Percentiles rank a stretch among this genome's conserved stretches.
Conservation (phyloP, 2,797 vertebrate species). For the Dicrostonyx torquatus region DNA sequence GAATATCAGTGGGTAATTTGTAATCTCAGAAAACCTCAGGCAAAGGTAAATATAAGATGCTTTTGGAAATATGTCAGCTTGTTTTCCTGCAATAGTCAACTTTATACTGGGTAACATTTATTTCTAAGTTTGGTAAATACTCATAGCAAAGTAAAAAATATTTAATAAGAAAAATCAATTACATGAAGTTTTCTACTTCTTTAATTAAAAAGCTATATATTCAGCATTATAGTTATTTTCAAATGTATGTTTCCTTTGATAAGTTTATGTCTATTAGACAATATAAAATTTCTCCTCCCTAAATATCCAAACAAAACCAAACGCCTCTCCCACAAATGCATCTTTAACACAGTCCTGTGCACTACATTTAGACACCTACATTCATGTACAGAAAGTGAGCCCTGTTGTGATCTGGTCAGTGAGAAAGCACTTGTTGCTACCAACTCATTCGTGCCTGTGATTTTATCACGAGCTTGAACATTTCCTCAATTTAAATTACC, state of each 20-base stretch:
- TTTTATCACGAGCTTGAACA: slow-evolving; percentile 41
- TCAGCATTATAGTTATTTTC: slow-evolving; percentile 4
- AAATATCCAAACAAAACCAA: neutral
- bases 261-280: neutral
- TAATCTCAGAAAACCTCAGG: slow-evolving; percentile 41
- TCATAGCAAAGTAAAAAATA: slow-evolving; percentile 15
- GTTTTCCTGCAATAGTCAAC: neutral
- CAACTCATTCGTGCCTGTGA: slow-evolving; percentile 1
- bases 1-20: slow-evolving; percentile 29
- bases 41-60: neutral
- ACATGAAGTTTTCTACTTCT: neutral
- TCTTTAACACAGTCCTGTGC: neutral
- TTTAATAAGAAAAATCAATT: neutral
- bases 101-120: neutral
- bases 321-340: neutral
- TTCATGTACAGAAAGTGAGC: slow-evolving; percentile 25
- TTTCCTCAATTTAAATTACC: slow-evolving; percentile 45
- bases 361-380: neutral
- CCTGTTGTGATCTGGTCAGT: neutral
- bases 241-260: neutral
- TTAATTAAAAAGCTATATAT: slow-evolving; percentile 11
- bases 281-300: neutral
- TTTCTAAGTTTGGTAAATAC: neutral
- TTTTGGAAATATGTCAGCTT: neutral
- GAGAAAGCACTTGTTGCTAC: neutral